Base-by-base conservation (phyloP, 2,888 invertebrate species). In the Dryobota labecula region DNA sequence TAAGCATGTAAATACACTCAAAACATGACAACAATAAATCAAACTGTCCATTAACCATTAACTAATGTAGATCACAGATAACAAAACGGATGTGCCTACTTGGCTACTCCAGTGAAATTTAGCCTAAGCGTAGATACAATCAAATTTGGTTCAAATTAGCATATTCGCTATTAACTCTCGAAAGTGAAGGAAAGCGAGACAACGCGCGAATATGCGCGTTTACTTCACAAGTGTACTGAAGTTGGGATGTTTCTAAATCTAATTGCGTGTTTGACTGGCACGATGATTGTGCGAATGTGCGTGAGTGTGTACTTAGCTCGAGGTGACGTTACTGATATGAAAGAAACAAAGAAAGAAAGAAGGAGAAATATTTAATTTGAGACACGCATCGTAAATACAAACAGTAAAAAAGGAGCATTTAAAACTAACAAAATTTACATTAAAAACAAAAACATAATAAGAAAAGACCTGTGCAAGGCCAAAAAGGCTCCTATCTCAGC, bases 131-230 rank as follows among this genome's bases (percentile, higher is more conserved):
- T 64, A 76, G 78, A 80, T 80, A 62, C 66, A 73, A 85, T 82
- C 80, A 76, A 82, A 87, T 79, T 81, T 70, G 63, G 72, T 67
- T 58, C 69, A 63, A 76, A 90, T 92, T 92, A 88, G 76, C 91
- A 92, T 92, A 90, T 87, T 82, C 80, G 70, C 80, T 72, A 80
- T 73, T 74, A 78, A 83, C 90, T 91, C 87, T 88, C 87, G 78
- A 84, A 87, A 83, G 78, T 86, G 82, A 84, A 87, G 80, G 89
- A 92, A 92, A 91, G 91, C 89, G 89, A 89, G 84, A 87, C 84
- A 74, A 49, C 71, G 78, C 75, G 53, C 54, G 61, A 66, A 63
- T 77, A 79, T 73, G 72, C 67, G 47, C 72, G 76, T 74, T 64
- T 69, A 56, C 45, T 36, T 70, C 71, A 71, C 58, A 47, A 66